phyloP scores from a whole-genome alignment of 2,888 invertebrate genomes.

The Temnothorax unifasciatus region DNA sequence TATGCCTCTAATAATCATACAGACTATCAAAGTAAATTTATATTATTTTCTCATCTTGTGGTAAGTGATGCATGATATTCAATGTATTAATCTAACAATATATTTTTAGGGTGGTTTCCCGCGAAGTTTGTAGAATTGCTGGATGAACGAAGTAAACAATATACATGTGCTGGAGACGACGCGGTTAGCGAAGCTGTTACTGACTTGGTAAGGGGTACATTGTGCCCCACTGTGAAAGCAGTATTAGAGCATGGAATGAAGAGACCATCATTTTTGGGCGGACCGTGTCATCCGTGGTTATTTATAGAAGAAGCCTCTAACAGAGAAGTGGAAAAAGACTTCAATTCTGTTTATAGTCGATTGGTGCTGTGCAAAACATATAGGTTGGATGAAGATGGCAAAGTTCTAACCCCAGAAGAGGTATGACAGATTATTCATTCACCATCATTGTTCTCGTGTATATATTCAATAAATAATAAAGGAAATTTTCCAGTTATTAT shows the following conservation, averaged over 20 bases:
- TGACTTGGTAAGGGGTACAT: conserved; percentile 97
- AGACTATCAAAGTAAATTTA: not conserved
- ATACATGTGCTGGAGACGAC: conserved; percentile 98
- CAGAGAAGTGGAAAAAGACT: conserved; percentile 98
- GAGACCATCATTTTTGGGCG: conserved; percentile 94
- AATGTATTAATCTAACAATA: conserved; percentile 45
- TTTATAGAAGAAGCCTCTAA: conserved; percentile 99
- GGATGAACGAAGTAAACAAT: conserved; percentile 97
- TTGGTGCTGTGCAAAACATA: conserved; percentile 99
- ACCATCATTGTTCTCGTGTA: conserved; percentile 15
- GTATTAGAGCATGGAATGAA: conserved; percentile 98
- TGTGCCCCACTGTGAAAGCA: conserved; percentile 97
- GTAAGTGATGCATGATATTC: not conserved
- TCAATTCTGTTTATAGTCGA: conserved; percentile 98
- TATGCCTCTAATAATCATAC: not conserved
- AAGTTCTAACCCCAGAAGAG: conserved; percentile 99
- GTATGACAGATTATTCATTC: conserved; percentile 83
- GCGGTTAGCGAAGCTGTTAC: conserved; percentile 98
- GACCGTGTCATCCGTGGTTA: conserved; percentile 99
- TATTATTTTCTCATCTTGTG: not conserved
- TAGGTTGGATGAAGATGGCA: conserved; percentile 99
- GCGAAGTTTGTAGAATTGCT: conserved; percentile 98
- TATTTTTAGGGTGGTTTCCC: conserved; percentile 95
- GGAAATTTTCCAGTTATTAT: conserved; percentile 88
- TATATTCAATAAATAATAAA: conserved; percentile 21